These are phyloP conservation scores for Hipposideros larvatus DNA, from an alignment of 2,797 vertebrate genomes.

Conservation along the genomic window DNA sequence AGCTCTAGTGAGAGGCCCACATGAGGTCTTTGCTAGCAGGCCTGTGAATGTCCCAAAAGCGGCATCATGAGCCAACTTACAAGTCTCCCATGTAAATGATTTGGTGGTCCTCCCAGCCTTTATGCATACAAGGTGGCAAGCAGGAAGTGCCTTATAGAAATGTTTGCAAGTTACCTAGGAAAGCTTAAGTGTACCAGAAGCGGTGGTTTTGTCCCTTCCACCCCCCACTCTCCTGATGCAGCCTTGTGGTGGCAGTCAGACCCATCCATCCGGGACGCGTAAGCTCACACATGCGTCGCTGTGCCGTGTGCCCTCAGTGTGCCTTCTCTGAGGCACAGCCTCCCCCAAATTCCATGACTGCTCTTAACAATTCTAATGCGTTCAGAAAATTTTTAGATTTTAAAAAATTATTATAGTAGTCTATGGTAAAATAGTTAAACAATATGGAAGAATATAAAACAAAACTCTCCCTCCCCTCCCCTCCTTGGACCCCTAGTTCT, in stretches of 20 bases:
- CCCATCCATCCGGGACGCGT: not conserved
- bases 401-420: not conserved
- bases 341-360: not conserved
- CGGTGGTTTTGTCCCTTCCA: not conserved
- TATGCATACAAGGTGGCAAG: not conserved
- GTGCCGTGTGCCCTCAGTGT: fast-evolving
- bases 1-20: not conserved
- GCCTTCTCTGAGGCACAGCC: not conserved
- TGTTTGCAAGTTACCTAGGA: not conserved
- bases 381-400: slow-evolving; percentile 3
- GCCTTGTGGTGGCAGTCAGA: not conserved
- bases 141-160: slow-evolving; percentile 12
- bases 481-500: not conserved
- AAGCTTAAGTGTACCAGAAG: not conserved
- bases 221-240: not conserved
- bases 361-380: not conserved
- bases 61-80: not conserved
- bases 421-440: not conserved
- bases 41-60: not conserved
- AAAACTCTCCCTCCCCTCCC: not conserved
- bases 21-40: not conserved
- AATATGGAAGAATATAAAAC: not conserved
- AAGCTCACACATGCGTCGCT: not conserved
- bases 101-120: not conserved
- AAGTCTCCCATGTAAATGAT: not conserved